Evolutionary conservation across 2,113 vertebrate species (phyloP).

Genomic region (Malurus melanocephalus): DNA sequence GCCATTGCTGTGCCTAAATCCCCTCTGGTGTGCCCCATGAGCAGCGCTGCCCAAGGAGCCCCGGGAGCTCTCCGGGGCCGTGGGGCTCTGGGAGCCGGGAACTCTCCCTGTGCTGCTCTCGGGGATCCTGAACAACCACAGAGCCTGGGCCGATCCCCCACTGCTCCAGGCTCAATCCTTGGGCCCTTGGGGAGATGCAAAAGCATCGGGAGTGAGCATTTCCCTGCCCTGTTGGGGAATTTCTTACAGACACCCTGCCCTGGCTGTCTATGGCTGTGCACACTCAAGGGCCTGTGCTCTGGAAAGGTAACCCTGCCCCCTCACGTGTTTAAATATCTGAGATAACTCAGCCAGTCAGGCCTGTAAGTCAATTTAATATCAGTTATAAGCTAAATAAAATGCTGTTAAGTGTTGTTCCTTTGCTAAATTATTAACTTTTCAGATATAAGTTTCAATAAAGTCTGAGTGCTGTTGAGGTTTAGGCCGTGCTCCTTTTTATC

Average conservation of each 20-base stretch:
- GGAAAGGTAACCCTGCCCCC: too few species aligned
- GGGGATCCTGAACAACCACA: rapidly evolving
- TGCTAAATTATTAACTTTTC: background rate
- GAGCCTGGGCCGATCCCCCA: background rate
- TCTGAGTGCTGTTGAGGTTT: background rate
- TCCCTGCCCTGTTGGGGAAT: background rate
- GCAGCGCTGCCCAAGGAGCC: rapidly evolving
- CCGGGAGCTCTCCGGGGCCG: background rate
- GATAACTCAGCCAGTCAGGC: background rate
- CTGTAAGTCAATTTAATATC: background rate
- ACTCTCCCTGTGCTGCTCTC: background rate
- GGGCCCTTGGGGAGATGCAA: too few species aligned
- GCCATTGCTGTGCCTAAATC: background rate
- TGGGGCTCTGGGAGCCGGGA: rapidly evolving
- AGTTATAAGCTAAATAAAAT: too few species aligned
- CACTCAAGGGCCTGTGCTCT: too few species aligned
- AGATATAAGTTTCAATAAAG: background rate
- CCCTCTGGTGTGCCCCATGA: background rate
- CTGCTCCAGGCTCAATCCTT: rapidly evolving
- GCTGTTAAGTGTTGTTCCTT: background rate
- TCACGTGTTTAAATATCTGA: too few species aligned
- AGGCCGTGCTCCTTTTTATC: too few species aligned
- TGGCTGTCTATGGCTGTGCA: background rate
- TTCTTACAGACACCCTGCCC: background rate
- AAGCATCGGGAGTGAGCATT: background rate